Base-by-base conservation (phyloP, 2,113 vertebrate species). In the Prinia subflava region DNA sequence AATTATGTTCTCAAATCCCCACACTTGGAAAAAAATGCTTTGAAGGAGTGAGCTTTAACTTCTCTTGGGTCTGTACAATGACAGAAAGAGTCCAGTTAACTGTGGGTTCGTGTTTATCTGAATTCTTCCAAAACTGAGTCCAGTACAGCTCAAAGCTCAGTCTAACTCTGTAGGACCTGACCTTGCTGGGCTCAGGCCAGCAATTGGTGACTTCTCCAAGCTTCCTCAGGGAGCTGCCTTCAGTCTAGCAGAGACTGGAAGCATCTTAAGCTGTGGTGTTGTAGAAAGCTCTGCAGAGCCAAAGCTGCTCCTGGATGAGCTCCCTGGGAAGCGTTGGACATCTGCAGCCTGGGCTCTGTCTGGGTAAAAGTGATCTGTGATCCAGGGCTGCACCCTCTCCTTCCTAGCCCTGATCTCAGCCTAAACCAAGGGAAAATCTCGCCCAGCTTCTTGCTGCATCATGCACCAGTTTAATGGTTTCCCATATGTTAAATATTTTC, bases 401-500 rank as follows among this genome's bases (percentile, higher is more conserved):
- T 56, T 81, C 39, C 41, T 57, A 5, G 14, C 47, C 60, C 60
- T 47, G 21, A 57, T 74, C 64, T 67, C 63, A 44, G 10, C 63
- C 35, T 79, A 60, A 83, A 70, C 33, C 9, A 23, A 31, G 49
- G 20, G 15, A 9, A 90, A 33, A 52, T 10, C 69, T 90, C 81
- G 37, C 37, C 44, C 3, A 13, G 31, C 19, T 65, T 87, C 70
- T 80, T 86, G 8, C 44, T 92, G 71, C 69, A 25, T 78, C 20
- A 3, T 41, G 31, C 27, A 23, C 77, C 17, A 2, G 57, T 80
- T 50, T 33, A 78, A 64, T 41, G 8, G 23, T 64, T 92, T 90
- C 68, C 63, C 73, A 87, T 56, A 44, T 91, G 65, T 81, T 86
- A 60, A 86, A 24, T 89, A 64, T 86, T 94, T 92, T 68, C 56